These are phyloP conservation scores for Hydractinia echinata DNA, from an alignment of 30 jellyfish, hydroid and myxozoan genomes.

Conservation along the genomic window DNA sequence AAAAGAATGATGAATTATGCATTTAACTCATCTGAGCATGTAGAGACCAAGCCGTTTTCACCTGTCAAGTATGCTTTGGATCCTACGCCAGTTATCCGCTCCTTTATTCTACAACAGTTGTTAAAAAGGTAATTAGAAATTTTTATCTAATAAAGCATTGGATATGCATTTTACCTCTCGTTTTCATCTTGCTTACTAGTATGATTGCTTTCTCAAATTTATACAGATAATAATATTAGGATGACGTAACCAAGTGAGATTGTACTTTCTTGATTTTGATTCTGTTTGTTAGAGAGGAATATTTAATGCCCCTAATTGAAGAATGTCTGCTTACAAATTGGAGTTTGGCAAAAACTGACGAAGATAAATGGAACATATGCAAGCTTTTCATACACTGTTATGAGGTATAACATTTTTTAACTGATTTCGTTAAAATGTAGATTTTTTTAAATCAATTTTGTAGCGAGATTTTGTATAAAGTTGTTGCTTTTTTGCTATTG, in stretches of 20 bases:
- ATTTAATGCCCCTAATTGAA: background rate
- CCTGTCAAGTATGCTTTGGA: conserved; percentile 70
- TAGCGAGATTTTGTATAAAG: too few species aligned
- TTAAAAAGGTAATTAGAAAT: conserved; percentile 27
- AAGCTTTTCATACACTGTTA: conserved; percentile 12
- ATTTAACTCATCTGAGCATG: conserved; percentile 6
- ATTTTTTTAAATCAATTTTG: too few species aligned
- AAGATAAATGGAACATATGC: conserved; percentile 17
- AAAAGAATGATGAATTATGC: conserved; percentile 49
- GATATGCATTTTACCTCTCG: background rate
- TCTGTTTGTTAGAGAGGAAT: background rate
- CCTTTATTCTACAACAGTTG: conserved; percentile 66
- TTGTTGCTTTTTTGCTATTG: too few species aligned
- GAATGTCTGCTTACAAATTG: conserved; percentile 1
- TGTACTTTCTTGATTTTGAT: background rate
- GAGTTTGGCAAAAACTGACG: background rate
- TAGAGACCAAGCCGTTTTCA: conserved; percentile 44
- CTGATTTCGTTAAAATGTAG: too few species aligned
- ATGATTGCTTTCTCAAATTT: conserved; percentile 3
- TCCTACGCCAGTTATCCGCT: conserved; percentile 69
- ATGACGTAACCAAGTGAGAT: background rate
- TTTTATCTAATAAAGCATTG: background rate
- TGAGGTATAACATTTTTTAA: background rate
- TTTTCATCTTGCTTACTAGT: background rate
- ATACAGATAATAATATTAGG: background rate